A percentile compares a stretch with the other conserved stretches of the same genome.
These are phyloP conservation scores for Sebastes minor DNA, from an alignment of 2,797 vertebrate genomes.

Conservation along the genomic window DNA sequence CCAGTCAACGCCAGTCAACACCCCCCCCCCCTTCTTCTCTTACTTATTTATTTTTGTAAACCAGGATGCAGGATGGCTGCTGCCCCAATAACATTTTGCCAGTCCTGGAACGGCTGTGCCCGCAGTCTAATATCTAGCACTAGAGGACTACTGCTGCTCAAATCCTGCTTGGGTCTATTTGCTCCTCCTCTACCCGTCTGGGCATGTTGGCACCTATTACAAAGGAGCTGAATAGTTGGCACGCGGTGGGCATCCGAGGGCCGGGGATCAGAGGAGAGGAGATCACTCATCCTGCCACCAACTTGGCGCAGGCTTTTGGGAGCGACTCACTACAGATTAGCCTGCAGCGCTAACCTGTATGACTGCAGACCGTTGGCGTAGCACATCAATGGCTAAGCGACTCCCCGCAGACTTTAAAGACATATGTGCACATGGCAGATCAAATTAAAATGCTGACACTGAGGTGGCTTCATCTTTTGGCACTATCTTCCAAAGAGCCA, in stretches of 20 bases:
- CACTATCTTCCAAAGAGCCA: constrained; percentile 74
- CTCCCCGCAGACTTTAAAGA: constrained; percentile 79
- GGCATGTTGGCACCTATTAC: constrained; percentile 76
- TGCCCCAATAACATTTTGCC: constrained; percentile 38
- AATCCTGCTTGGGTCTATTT: constrained; percentile 58
- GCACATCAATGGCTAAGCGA: constrained; percentile 72
- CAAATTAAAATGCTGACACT: constrained; percentile 81
- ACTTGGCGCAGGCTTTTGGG: constrained; percentile 70
- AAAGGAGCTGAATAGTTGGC: constrained; percentile 78
- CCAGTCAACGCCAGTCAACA: neutral
- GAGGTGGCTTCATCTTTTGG: constrained; percentile 81
- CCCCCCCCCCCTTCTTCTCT: too few species aligned
- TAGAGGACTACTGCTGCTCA: constrained; percentile 58
- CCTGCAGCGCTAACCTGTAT: constrained; percentile 78
- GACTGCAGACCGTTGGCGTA: constrained; percentile 69
- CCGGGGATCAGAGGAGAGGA: constrained; percentile 74
- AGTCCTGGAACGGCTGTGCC: constrained; percentile 41
- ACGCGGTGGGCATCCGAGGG: constrained; percentile 61
- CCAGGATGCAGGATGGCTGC: constrained; percentile 25
- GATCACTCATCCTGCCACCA: constrained; percentile 79
- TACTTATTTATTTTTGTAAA: neutral
- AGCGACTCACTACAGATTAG: constrained; percentile 80
- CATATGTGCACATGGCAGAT: constrained; percentile 81
- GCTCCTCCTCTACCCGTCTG: constrained; percentile 75
- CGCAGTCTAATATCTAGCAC: constrained; percentile 37